Percentiles rank a stretch among this genome's conserved stretches.
Conservation (phyloP, 1,140 invertebrate species). For the Holcopasites calliopsidis region DNA sequence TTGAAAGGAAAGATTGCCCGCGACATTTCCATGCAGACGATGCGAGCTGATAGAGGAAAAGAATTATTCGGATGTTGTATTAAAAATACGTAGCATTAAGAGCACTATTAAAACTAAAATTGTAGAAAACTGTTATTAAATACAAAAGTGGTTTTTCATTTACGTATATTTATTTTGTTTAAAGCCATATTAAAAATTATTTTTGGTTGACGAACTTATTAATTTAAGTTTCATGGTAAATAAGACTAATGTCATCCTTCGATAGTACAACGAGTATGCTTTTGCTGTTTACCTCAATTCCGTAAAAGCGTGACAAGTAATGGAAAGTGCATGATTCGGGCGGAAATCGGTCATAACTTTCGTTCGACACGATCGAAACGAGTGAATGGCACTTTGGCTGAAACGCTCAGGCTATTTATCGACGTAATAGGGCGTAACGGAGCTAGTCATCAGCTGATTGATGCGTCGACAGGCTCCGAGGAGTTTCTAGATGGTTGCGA, state of each 20-base stretch:
- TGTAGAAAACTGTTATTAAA: too few relatives aligned
- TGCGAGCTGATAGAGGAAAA: too few relatives aligned
- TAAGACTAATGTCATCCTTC: not conserved
- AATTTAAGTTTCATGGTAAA: not conserved
- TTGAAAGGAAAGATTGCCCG: not conserved
- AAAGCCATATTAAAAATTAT: too few relatives aligned
- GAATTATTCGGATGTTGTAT: too few relatives aligned
- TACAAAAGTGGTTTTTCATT: too few relatives aligned
- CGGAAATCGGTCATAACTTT: constrained; percentile 28
- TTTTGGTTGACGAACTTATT: not conserved
- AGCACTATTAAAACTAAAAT: too few relatives aligned
- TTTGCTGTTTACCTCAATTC: not conserved
- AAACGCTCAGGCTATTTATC: constrained; percentile 57
- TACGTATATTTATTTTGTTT: too few relatives aligned
- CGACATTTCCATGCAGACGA: not conserved
- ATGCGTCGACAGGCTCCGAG: constrained; percentile 43
- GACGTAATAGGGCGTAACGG: constrained; percentile 61
- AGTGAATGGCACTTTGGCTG: constrained; percentile 30
- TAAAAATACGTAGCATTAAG: too few relatives aligned
- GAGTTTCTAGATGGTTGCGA: constrained; percentile 17
- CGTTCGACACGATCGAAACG: constrained; percentile 31
- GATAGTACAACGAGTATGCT: not conserved
- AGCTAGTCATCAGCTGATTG: constrained; percentile 66
- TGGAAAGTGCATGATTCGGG: not conserved
- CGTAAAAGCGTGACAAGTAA: not conserved